These are phyloP conservation scores for Tribolium freemani DNA, from an alignment of 2,888 invertebrate species.

Conservation along the genomic window DNA sequence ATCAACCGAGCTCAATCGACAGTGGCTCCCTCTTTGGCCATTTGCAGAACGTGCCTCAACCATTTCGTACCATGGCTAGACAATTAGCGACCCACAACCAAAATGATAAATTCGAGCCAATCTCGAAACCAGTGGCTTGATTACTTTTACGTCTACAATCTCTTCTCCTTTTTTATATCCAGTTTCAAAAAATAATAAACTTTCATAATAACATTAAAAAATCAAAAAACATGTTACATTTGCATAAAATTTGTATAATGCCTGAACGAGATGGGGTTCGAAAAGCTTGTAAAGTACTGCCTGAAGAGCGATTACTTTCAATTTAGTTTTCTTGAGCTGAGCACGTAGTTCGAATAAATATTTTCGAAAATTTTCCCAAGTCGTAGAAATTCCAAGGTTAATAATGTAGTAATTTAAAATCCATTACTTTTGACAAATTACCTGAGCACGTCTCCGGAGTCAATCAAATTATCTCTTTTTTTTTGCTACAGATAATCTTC, in stretches of 20 bases:
- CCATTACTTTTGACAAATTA: neutral
- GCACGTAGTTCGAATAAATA: neutral
- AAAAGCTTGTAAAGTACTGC: neutral
- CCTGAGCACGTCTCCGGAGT: neutral
- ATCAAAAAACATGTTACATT: neutral
- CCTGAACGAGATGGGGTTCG: neutral
- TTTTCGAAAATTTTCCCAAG: neutral
- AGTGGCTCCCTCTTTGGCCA: neutral
- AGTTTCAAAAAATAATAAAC: too few relatives aligned
- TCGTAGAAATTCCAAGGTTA: neutral
- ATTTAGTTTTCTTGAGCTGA: neutral
- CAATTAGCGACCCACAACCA: neutral
- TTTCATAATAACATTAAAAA: neutral
- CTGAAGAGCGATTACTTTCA: neutral
- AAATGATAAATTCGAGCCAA: too few relatives aligned
- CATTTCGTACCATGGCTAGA: neutral
- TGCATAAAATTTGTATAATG: too few relatives aligned
- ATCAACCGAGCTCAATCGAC: neutral
- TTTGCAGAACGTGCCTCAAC: neutral
- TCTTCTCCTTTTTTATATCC: too few relatives aligned
- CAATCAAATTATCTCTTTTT: neutral
- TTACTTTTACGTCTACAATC: too few relatives aligned
- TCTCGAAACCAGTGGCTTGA: too few relatives aligned
- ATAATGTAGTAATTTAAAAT: neutral
- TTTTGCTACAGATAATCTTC: constrained; percentile 34